These are phyloP conservation scores for Nysson spinosus DNA, from an alignment of 2,888 invertebrate genomes.

Conservation along the genomic window DNA sequence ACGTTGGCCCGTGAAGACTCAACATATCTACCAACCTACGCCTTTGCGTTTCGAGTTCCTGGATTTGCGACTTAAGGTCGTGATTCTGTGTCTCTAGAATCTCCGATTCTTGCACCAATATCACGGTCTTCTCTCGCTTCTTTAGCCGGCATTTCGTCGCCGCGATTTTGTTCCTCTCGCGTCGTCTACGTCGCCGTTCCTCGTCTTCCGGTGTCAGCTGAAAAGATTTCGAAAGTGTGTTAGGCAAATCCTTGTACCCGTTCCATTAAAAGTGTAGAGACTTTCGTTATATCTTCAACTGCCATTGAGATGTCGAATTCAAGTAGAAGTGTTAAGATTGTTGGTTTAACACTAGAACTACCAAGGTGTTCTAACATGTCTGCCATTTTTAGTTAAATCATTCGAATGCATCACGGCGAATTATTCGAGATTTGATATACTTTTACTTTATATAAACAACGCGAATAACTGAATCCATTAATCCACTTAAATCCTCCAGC, in stretches of 20 bases:
- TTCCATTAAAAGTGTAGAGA: neutral
- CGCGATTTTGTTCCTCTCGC: slow-evolving; percentile 95
- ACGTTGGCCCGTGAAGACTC: slow-evolving; percentile 85
- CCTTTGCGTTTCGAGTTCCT: slow-evolving; percentile 88
- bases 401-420: too few relatives aligned
- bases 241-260: neutral
- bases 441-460: too few relatives aligned
- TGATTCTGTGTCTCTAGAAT: slow-evolving; percentile 90
- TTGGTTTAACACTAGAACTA: neutral
- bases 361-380: too few relatives aligned
- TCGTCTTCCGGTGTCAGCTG: slow-evolving; percentile 95
- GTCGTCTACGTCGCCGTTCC: slow-evolving; percentile 89
- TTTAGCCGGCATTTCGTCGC: slow-evolving; percentile 96
- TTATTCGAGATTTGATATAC: too few relatives aligned
- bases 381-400: too few relatives aligned
- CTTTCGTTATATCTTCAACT: slow-evolving; percentile 11
- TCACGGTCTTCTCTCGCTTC: slow-evolving; percentile 92
- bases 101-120: slow-evolving; percentile 91
- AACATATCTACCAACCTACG: slow-evolving; percentile 89
- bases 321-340: neutral
- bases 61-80: slow-evolving; percentile 89
- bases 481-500: too few relatives aligned
- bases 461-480: too few relatives aligned
- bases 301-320: slow-evolving; percentile 1
- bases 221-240: slow-evolving; percentile 49